Evolutionary conservation across 2,888 invertebrate genomes (phyloP), one percentile per base, ranked within the genome.

Genomic region (Aphodius sticticus): DNA sequence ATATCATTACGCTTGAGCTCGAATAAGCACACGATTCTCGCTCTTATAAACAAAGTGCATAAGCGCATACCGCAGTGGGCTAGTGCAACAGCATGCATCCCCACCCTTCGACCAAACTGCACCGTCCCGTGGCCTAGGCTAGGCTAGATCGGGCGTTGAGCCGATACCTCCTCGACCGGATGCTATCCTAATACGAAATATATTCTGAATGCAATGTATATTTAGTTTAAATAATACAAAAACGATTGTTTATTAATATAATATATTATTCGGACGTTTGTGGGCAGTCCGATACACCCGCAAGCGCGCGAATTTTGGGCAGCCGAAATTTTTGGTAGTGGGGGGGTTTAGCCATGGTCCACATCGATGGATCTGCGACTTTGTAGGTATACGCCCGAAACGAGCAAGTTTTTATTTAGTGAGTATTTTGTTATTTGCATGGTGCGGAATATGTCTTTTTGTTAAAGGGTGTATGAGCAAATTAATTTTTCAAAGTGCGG

Each of bases 131-230:
- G 80, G 82, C 77, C 85, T 86, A 86, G 84, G 82, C 86, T 86
- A 87, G 87, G 86, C 79, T n/a, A 76, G 76, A 80, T 76, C 72
- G 74, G 77, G 7, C 12, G 53, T 12, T 1, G 80, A 77, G 69
- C 77, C 16, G 6, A n/a, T 77, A 85, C 85, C 86, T 85, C 84
- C 83, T 77, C 77, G 53, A 35, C 6, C 16, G 85, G 77, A 86
- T 89, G 88, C 77, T 79, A 81, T 85, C 89, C 89, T 88, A 86
- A 82, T 87, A 81, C 79, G 86, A 88, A 88, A 88, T 89, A 89
- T 89, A 89, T 88, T 88, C 88, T 87, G 87, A 88, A 88, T 88
- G 89, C 89, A 89, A 88, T 89, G 86, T 87, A 86, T 87, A 88
- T 88, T 53, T 88, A 88, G 88, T 89, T 88, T 89, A 88, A 88